Base-by-base conservation (phyloP, 2,888 invertebrate species). In the Limenitis camilla region DNA sequence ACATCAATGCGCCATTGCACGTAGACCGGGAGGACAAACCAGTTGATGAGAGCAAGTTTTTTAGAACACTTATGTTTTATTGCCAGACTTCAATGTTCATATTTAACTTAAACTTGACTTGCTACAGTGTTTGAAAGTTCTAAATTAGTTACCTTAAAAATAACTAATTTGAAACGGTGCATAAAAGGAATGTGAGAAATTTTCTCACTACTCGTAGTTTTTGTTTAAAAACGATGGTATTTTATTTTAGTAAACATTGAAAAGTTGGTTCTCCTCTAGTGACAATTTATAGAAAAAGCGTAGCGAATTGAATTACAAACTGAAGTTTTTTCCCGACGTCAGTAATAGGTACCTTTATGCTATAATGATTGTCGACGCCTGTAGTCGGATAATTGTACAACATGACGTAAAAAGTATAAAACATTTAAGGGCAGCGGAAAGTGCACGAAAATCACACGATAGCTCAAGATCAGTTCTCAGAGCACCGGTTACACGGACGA, bases 1-100 rank as follows among this genome's bases (percentile, higher is more conserved):
- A 79, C 81, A 78, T 77, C 76, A 77, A 79, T 76, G 75, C 73
- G 71, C 67, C 71, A 62, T 71, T 73, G 78, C 81, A 78, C 78
- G 76, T 75, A 75, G 72, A 61, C 70, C 71, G 73, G 74, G 76
- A 68, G 69, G 68, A 72, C 63, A 74, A 78, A 83, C 84, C 81
- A 71, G 84, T 82, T 64, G 62, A 68, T 69, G 69, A 72, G 76
- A 68, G 74, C 72, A 81, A 79, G 78, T 78, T 70, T 74, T 80
- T 78, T 80, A 75, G 74, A 70, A 72, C 72, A 75, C 84, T 33
- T 43, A 43, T 30, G 41, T 32, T 39, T 30, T 38, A 85, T 82
- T 19, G 19, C 19, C 19, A 19, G 19, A 19, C 19, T 19, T 19
- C 19, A 19, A 1, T 19, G 19, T 19, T 48, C 39, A 10, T 39